A percentile compares a stretch with the other conserved stretches of the same genome.
phyloP scores from a whole-genome alignment of 2,797 vertebrate genomes.

The Taeniopygia guttata region DNA sequence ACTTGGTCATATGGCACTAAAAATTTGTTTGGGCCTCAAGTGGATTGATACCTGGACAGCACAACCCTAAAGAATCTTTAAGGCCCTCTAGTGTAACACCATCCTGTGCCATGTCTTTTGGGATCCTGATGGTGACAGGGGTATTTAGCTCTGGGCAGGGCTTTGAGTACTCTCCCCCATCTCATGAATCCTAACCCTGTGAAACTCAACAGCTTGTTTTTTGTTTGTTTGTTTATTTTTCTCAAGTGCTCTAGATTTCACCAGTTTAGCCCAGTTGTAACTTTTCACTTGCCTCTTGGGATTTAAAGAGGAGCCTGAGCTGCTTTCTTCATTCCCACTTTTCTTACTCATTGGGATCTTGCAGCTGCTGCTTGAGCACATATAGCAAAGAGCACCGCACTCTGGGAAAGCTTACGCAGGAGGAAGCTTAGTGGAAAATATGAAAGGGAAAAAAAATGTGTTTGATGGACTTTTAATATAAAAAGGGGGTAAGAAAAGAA shows the following conservation, averaged over 20 bases:
- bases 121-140: background rate
- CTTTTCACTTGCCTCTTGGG: conserved; percentile 5
- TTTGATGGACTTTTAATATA: conserved; percentile 75
- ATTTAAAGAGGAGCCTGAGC: background rate
- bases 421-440: conserved; percentile 73
- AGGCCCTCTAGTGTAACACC: background rate
- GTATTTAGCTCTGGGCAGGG: background rate
- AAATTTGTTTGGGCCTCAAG: background rate
- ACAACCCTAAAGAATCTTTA: background rate
- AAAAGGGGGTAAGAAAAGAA: conserved; percentile 36
- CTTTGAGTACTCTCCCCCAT: background rate
- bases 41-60: background rate
- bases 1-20: background rate
- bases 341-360: conserved; percentile 23
- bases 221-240: conserved; percentile 37
- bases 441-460: conserved; percentile 68
- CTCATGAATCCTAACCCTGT: background rate
- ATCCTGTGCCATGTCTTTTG: background rate
- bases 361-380: conserved; percentile 33
- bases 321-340: background rate
- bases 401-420: conserved; percentile 12
- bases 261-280: background rate
- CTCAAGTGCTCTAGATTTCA: conserved; percentile 9
- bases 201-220: background rate
- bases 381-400: conserved; percentile 38